Evolutionary conservation across 2,888 invertebrate species (phyloP).

Genomic region (Aplocera efformata): DNA sequence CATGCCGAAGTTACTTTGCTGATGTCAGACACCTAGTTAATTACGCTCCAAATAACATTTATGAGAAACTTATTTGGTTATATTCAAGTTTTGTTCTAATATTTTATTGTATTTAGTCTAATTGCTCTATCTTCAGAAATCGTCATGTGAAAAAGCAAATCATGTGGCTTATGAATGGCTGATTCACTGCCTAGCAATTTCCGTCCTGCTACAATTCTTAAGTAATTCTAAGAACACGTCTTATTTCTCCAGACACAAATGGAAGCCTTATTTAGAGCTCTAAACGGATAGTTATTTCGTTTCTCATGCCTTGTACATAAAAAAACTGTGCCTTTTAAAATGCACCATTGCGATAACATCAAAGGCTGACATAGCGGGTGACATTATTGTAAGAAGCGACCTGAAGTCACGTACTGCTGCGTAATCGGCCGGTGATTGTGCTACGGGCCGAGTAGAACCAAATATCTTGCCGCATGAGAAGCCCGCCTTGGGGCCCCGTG

Average conservation of each 20-base stretch:
- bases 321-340: constrained; percentile 16
- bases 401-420: constrained; percentile 50
- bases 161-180: background rate
- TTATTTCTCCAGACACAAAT: background rate
- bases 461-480: constrained; percentile 43
- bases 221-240: constrained; percentile 1
- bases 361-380: constrained; percentile 36
- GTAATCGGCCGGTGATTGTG: constrained; percentile 54
- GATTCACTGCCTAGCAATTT: constrained; percentile 1
- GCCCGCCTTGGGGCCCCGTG: constrained; percentile 28
- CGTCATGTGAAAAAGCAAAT: no score
- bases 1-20: constrained; percentile 33
- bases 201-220: background rate
- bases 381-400: constrained; percentile 50
- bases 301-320: constrained; percentile 10
- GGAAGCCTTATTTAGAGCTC: constrained; percentile 1
- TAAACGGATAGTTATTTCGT: constrained; percentile 13
- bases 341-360: constrained; percentile 34
- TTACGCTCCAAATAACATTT: constrained; percentile 23
- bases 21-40: constrained; percentile 37
- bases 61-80: no score
- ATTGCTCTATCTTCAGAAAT: no score
- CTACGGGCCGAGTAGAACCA: constrained; percentile 36
- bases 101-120: no score
- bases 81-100: no score